Base-by-base conservation (phyloP, 2,888 invertebrate genomes). In the Aspidiotus destructor region DNA sequence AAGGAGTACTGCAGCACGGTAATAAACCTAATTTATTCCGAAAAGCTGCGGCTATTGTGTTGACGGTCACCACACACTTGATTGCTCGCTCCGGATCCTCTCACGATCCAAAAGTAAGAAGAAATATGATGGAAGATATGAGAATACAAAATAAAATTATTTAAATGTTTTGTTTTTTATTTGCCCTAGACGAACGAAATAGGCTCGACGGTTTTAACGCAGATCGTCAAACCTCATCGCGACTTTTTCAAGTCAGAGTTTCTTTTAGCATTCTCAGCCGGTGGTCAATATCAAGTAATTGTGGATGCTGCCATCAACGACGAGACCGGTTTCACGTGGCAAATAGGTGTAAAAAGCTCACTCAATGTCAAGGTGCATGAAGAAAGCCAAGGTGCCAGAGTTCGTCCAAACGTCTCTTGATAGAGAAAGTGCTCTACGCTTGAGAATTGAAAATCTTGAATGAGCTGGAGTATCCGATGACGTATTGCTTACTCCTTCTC, bases 181-280 rank as follows among this genome's bases (percentile, higher is more conserved):
- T 1, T 52, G 5, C 53, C 13, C 11, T 41, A 60, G 60, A 41
- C 15, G 8, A 42, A 53, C 15, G 60, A 70, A 57, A 60, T 17
- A 8, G 55, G 54, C 8, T 61, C 58, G 48, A 13, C 69, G 40
- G 58, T 70, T 16, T 80, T 91, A 65, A 86, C 86, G 41, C 92
- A 93, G 77, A 89, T 86, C 0, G 92, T 93, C 3, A 84, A 86
- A 10, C 95, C 95, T 0, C 91, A 94, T 74, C 86, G 92, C 41
- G 96, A 97, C 76, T 96, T 95, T 80, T 93, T 97, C 78, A 89
- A 91, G 0, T 91, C 92, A 0, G 92, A 92, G 77, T 95, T 96
- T 78, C 80, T 97, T 62, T 81, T 97, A 52, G 84, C 86, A 0
- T 86, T 92, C 17, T 79, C 80, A 72, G 79, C 75, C 11, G 78